A percentile compares a stretch with the other conserved stretches of the same genome.
Evolutionary conservation across 2,113 vertebrate species (phyloP).

Genomic region (Chaetura pelagica): DNA sequence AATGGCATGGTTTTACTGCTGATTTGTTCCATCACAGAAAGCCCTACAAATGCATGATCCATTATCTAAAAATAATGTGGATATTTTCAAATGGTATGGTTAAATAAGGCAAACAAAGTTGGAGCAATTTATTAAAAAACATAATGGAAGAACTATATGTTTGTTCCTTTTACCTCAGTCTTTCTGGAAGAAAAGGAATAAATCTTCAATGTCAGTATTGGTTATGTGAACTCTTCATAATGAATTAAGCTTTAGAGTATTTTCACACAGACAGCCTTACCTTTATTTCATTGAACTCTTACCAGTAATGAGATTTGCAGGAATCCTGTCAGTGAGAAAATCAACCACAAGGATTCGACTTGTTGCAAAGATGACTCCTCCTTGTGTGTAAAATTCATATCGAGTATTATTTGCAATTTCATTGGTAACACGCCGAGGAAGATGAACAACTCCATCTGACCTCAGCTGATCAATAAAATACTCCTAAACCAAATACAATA

Average conservation of each 20-base stretch:
- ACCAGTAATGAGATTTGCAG: constrained; percentile 93
- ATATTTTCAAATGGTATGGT: background rate
- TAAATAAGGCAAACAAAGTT: background rate
- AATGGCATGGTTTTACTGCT: background rate
- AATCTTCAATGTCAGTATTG: background rate
- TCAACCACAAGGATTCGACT: constrained; percentile 97
- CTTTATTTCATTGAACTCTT: constrained; percentile 38
- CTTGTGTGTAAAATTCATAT: constrained; percentile 90
- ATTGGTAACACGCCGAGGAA: constrained; percentile 90
- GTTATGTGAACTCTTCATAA: background rate
- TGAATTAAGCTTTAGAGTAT: background rate
- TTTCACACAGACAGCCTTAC: background rate
- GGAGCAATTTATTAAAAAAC: background rate
- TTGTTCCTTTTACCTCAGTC: background rate
- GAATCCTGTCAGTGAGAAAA: constrained; percentile 94
- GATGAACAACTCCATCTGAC: constrained; percentile 86
- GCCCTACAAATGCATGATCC: background rate
- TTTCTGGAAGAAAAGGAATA: background rate
- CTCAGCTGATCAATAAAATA: constrained; percentile 92
- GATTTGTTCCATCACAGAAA: background rate
- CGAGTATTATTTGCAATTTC: constrained; percentile 86
- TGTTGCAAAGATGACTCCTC: constrained; percentile 94
- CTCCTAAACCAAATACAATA: constrained; percentile 78
- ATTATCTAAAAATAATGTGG: background rate
- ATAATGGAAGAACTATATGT: background rate